Base-by-base conservation (phyloP, 2,113 vertebrate genomes). In the Pavo muticus region DNA sequence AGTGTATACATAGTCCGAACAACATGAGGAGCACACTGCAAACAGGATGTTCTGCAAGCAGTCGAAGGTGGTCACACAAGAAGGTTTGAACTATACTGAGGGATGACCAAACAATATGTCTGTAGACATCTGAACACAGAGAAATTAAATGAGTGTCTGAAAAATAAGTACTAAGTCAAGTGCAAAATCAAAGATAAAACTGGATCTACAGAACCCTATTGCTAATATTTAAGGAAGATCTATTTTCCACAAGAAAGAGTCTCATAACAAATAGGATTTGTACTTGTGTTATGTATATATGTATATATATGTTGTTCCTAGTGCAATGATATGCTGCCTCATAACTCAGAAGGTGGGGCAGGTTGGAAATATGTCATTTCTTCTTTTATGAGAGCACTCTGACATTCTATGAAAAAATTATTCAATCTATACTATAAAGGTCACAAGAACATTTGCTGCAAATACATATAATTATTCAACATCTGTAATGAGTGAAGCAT, bases 1-100 rank as follows among this genome's bases (percentile, higher is more conserved):
- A 87, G 54, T 40, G 35, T 0, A 1, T 10, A 44, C 1, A 0
- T 45, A 39, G 63, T 21, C n/a, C 25, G n/a, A 35, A 57, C 2
- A 73, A 70, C 59, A 45, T 19, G 12, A 76, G 14, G 7, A 27
- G 1, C 18, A 80, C 32, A 35, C 20, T n/a, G 15, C 27, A 20
- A 57, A 30, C n/a, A 67, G 69, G 44, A 69, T 61, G 9, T 17
- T 86, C n/a, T 70, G 45, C 72, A 90, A 90, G 61, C 11, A 65
- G n/a, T 25, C 70, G 35, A 85, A 23, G 27, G 37, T 5, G 3
- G 13, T 13, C 17, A 77, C 45, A 39, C 47, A 48, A 48, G 21
- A 23, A 48, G 76, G 25, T 88, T 30, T 86, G 25, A 76, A 37
- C 30, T 70, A 4, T 15, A 8, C 27, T 73, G 69, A 90, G 30